Percentiles rank a stretch among this genome's conserved stretches.
phyloP scores from a whole-genome alignment of 2,113 vertebrate species.

The Eudyptes chrysolophus region DNA sequence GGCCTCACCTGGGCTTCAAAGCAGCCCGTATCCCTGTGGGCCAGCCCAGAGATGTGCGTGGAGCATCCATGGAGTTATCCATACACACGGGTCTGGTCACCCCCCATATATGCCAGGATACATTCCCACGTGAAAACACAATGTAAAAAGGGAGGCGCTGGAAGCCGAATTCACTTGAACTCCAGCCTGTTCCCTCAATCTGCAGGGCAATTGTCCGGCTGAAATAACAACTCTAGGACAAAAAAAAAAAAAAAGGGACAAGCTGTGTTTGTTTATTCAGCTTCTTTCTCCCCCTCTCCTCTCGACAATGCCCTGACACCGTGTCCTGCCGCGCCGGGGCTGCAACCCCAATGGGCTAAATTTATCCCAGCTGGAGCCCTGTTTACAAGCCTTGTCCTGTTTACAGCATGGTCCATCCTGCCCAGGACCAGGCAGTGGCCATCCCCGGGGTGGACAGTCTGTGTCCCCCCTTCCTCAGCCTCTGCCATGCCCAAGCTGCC shows the following conservation, averaged over 20 bases:
- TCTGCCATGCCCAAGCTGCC: background rate
- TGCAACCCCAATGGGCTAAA: conserved; percentile 66
- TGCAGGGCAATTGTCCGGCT: conserved; percentile 68
- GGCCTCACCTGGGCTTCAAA: background rate
- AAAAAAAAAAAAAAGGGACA: conserved; percentile 24
- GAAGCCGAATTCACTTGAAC: conserved; percentile 12
- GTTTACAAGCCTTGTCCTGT: conserved; percentile 81
- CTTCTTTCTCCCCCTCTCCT: conserved; percentile 65
- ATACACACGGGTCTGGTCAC: rapidly evolving
- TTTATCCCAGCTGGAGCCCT: conserved; percentile 77
- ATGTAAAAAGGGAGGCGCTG: background rate
- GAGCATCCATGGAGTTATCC: background rate
- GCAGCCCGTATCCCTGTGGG: background rate
- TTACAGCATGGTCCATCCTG: conserved; percentile 69
- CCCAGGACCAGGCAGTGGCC: conserved; percentile 8
- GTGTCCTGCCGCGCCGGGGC: conserved; percentile 64
- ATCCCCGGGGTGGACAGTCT: background rate
- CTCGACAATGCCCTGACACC: conserved; percentile 72
- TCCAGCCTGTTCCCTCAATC: conserved; percentile 34
- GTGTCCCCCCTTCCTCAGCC: background rate
- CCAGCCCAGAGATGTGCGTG: background rate
- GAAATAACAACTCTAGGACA: conserved; percentile 73
- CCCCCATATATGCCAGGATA: background rate
- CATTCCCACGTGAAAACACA: conserved; percentile 16
- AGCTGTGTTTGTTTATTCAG: conserved; percentile 77